Evolutionary conservation across 1,140 invertebrate species (phyloP), one percentile per base, ranked within the genome.

Genomic region (Philaenus spumarius): DNA sequence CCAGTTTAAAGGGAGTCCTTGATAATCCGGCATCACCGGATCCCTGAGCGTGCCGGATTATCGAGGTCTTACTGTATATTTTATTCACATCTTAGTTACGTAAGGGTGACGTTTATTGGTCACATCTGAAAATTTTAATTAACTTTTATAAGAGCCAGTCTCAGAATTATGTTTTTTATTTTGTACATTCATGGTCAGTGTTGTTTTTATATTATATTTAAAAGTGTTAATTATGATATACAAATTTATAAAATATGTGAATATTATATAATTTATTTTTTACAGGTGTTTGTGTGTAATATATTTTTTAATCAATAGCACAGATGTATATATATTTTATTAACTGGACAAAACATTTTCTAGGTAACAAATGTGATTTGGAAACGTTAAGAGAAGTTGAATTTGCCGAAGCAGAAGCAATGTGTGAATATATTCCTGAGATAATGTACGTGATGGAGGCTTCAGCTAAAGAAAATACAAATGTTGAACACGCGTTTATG

Each of bases 391-490:
- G 91, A 45, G 90, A 95, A 75, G 91, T 95, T 9, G 84, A 89
- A 67, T 82, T 83, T 62, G 82, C 82, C 61, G 90, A 95, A 75
- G 90, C 90, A 4, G 83, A 89, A 69, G 82, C 84, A 37, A 83
- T 93, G 72, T 86, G 89, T 68, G 82, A 90, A 66, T 88, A 89
- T 73, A 81, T 90, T 67, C 87, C 87, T 39, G 88, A 91, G 75
- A 85, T 92, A 37, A 79, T 90, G 68, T 84, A 86, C 71, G 82
- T 90, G 12, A 78, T 95, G 73, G 93, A 96, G 77, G 92, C 93
- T 7, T 95, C 91, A 61, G 93, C 93, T 48, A 95, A 95, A 76
- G 89, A 91, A 67, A 93, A 95, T 67, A 92, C 88, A 40, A 95
- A 95, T 75, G 86, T 96, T 60, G 93, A 95, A 72, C 87, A 93